Conservation (phyloP, 37 sponge, comb jelly and placozoan species). For the Agelas oroides region DNA sequence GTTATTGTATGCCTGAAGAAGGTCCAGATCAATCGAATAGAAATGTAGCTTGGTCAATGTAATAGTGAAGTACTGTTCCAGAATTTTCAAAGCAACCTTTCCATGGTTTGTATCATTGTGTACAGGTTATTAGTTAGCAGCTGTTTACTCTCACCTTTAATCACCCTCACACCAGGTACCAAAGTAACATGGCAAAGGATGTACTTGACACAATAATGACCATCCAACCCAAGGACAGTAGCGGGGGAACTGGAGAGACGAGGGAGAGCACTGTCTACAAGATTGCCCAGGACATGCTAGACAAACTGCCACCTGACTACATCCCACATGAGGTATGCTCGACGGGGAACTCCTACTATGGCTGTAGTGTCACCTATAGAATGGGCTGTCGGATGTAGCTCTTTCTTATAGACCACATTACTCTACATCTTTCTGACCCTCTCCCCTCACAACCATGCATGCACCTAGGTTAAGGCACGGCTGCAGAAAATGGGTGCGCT, state of each 20-base stretch:
- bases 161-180: constrained; percentile 65
- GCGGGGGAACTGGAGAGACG: constrained; percentile 96
- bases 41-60: no score
- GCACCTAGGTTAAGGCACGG: constrained; percentile 82
- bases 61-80: no score
- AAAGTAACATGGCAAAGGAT: constrained; percentile 93
- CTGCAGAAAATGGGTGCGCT: constrained; percentile 94
- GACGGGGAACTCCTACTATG: not conserved
- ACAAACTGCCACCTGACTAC: constrained; percentile 95
- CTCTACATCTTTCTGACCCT: no score
- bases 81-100: no score
- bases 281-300: constrained; percentile 93
- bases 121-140: no score
- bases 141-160: no score
- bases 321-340: constrained; percentile 90
- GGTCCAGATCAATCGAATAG: no score
- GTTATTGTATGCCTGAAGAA: no score
- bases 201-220: constrained; percentile 95
- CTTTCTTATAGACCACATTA: no score
- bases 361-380: no score
- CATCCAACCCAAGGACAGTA: constrained; percentile 99
- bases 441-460: not conserved
- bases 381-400: no score
- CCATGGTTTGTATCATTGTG: no score
- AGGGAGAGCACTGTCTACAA: constrained; percentile 91